phyloP scores from a whole-genome alignment of 23 tunicate species.

The Halocynthia roretzi region DNA sequence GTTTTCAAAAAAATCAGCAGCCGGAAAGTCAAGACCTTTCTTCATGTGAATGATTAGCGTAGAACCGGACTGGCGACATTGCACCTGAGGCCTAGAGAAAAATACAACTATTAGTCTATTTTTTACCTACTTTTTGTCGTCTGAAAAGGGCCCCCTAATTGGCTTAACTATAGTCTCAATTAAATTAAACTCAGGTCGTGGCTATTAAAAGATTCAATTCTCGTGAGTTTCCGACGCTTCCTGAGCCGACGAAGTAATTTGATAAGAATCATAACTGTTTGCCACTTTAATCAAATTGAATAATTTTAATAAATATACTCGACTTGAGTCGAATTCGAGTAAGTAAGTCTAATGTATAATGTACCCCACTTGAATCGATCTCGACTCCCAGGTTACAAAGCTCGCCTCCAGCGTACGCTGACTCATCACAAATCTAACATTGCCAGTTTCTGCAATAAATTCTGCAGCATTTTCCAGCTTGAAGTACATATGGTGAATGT shows the following conservation, averaged over 20 bases:
- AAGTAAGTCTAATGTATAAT: no score
- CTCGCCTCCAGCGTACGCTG: not conserved
- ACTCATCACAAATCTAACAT: not conserved
- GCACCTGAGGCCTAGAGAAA: conserved; percentile 47
- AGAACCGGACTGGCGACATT: conserved; percentile 9
- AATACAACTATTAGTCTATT: not conserved
- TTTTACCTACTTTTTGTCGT: not conserved
- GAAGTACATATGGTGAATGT: not conserved
- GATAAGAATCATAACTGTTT: no score
- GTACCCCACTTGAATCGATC: no score
- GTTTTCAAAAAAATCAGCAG: conserved; percentile 68
- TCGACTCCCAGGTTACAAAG: no score
- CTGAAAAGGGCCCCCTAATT: no score
- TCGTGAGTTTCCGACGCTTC: not conserved
- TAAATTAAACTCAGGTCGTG: not conserved
- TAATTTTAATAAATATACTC: no score
- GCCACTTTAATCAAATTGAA: no score
- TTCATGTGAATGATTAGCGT: conserved; percentile 17
- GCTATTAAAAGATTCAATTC: not conserved
- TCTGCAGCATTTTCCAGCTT: no score
- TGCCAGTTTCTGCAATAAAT: not conserved
- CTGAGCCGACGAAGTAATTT: no score
- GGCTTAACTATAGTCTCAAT: no score
- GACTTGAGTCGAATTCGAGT: no score
- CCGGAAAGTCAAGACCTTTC: conserved; percentile 68